Conservation (phyloP, 2,888 invertebrate species). For the Hyles lineata region DNA sequence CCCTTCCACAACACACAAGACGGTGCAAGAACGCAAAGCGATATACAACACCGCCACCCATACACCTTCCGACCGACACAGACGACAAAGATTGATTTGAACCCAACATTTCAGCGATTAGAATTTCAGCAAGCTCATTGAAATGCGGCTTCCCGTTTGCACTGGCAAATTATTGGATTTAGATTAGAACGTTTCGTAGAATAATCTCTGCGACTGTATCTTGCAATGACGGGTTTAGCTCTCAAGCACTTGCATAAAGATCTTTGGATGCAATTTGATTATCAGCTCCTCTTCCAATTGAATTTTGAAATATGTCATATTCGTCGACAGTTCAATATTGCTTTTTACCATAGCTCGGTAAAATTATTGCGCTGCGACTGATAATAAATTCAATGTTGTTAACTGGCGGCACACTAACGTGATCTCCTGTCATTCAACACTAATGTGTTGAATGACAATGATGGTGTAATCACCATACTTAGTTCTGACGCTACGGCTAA, state of each 20-base stretch:
- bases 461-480: too few relatives aligned
- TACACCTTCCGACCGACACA: neutral
- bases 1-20: neutral
- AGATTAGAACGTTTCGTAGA: constrained; percentile 3
- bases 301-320: too few relatives aligned
- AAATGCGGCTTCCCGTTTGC: constrained; percentile 6
- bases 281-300: neutral
- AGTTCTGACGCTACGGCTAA: too few relatives aligned
- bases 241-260: neutral
- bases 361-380: too few relatives aligned
- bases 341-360: too few relatives aligned
- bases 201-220: neutral
- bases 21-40: neutral
- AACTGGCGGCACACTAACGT: too few relatives aligned
- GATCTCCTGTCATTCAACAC: too few relatives aligned
- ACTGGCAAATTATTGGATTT: constrained; percentile 16
- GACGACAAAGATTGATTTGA: constrained; percentile 7
- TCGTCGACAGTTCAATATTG: too few relatives aligned
- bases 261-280: neutral
- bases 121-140: neutral
- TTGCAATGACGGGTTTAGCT: neutral
- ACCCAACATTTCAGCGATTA: neutral
- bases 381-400: too few relatives aligned
- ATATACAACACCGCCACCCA: neutral
- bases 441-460: too few relatives aligned